Conservation (phyloP, 2,888 invertebrate genomes). For the Temnothorax rugatulus region DNA sequence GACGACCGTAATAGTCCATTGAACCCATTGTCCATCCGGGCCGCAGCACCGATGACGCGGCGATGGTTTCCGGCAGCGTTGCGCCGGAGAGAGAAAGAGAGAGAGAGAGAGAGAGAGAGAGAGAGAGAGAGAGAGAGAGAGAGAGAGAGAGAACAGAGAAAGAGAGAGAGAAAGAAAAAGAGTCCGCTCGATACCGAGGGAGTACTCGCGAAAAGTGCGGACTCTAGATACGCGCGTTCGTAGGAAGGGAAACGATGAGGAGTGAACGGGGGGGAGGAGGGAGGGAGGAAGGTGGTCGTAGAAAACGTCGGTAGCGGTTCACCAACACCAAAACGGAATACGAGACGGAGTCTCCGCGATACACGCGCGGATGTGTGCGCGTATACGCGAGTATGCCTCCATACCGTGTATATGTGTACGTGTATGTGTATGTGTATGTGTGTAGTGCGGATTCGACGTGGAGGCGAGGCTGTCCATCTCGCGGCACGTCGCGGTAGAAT, state of each 20-base stretch:
- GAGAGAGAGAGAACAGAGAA: slow-evolving; percentile 19
- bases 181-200: slow-evolving; percentile 55
- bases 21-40: slow-evolving; percentile 55
- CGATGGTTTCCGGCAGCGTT: slow-evolving; percentile 60
- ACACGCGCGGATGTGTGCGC: neutral
- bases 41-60: slow-evolving; percentile 53
- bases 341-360: slow-evolving; percentile 44
- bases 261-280: slow-evolving; percentile 4
- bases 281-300: slow-evolving; percentile 46
- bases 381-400: neutral
- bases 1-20: slow-evolving; percentile 51
- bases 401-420: neutral
- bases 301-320: slow-evolving; percentile 68
- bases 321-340: slow-evolving; percentile 36
- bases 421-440: neutral
- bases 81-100: slow-evolving; percentile 10
- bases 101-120: slow-evolving; percentile 32
- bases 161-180: slow-evolving; percentile 32
- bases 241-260: slow-evolving; percentile 56
- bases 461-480: slow-evolving; percentile 81
- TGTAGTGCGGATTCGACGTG: slow-evolving; percentile 72
- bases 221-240: slow-evolving; percentile 65
- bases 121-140: slow-evolving; percentile 24
- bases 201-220: slow-evolving; percentile 72
- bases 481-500: slow-evolving; percentile 82